A percentile compares a stretch with the other conserved stretches of the same genome.
Evolutionary conservation across 2,888 invertebrate species (phyloP).

Genomic region (Argyresthia goedartella): DNA sequence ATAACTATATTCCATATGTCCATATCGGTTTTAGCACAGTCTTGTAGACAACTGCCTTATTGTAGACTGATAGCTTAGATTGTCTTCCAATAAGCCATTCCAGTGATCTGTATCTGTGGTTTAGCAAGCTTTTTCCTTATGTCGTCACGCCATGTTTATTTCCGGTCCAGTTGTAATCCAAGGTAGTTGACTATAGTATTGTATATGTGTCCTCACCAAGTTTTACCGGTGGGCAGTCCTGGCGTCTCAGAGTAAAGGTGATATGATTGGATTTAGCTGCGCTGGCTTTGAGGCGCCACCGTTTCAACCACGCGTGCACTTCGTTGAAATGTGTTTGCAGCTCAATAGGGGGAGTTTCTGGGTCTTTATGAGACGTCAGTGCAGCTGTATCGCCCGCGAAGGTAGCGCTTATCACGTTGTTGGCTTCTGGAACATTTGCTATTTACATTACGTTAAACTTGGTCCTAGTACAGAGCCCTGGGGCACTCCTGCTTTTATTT

Average conservation of each 20-base stretch:
- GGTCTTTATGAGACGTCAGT: constrained; percentile 3
- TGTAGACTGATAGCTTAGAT: too few species aligned
- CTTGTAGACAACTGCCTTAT: too few species aligned
- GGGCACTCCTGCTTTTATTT: too few species aligned
- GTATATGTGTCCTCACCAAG: constrained; percentile 1
- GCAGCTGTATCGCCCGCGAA: constrained; percentile 13
- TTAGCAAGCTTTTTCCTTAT: constrained; percentile 1
- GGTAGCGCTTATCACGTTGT: constrained; percentile 6
- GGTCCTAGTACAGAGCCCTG: constrained; percentile 3
- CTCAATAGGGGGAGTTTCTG: constrained; percentile 1
- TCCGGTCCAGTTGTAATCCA: constrained; percentile 4
- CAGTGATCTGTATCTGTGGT: too few species aligned
- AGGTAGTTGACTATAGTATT: constrained; percentile 4
- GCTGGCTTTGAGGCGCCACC: constrained; percentile 11
- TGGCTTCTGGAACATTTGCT: constrained; percentile 4
- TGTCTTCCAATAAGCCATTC: too few species aligned
- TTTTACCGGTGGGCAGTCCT: constrained; percentile 5
- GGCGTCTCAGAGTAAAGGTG: constrained; percentile 8
- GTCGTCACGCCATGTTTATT: constrained; percentile 6
- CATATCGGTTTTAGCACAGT: too few species aligned
- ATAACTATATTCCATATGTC: too few species aligned
- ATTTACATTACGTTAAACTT: constrained; percentile 4
- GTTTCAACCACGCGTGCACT: constrained; percentile 8
- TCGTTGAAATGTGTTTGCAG: constrained; percentile 7
- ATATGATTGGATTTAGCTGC: constrained; percentile 9